phyloP scores from a whole-genome alignment of 2,888 invertebrate species.

The Vannuccia rotundouncinata region DNA sequence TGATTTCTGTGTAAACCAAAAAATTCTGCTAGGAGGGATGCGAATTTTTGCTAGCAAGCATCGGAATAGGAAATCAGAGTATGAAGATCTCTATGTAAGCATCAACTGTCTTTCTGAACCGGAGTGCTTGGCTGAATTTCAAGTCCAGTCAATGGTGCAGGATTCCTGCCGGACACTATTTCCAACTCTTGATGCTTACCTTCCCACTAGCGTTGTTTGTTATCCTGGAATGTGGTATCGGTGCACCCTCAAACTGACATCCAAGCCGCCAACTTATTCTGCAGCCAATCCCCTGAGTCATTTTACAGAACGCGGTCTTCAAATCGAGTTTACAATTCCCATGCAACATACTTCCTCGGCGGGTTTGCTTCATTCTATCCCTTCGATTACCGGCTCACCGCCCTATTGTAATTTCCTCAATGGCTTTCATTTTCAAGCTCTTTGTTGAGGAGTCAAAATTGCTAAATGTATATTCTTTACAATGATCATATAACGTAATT shows the following conservation, averaged over 20 bases:
- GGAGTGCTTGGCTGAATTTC: not conserved
- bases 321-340: not conserved
- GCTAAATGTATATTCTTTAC: no score
- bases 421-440: conserved; percentile 4
- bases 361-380: no score
- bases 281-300: not conserved
- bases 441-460: no score
- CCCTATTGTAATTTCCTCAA: conserved; percentile 15
- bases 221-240: conserved; percentile 9
- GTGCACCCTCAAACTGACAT: not conserved
- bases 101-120: not conserved
- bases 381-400: not conserved
- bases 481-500: no score
- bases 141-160: not conserved
- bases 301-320: not conserved
- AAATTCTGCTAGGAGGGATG: not conserved
- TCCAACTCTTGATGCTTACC: conserved; percentile 3
- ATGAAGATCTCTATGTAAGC: not conserved
- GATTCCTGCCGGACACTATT: not conserved
- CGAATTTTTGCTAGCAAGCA: conserved; percentile 14
- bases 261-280: not conserved
- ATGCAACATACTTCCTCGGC: not conserved
- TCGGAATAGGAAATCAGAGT: not conserved
- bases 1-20: conserved; percentile 15
- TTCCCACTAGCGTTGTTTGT: not conserved